Base-by-base conservation (phyloP, 2,888 invertebrate genomes). In the Rhorus exstirpatorius region DNA sequence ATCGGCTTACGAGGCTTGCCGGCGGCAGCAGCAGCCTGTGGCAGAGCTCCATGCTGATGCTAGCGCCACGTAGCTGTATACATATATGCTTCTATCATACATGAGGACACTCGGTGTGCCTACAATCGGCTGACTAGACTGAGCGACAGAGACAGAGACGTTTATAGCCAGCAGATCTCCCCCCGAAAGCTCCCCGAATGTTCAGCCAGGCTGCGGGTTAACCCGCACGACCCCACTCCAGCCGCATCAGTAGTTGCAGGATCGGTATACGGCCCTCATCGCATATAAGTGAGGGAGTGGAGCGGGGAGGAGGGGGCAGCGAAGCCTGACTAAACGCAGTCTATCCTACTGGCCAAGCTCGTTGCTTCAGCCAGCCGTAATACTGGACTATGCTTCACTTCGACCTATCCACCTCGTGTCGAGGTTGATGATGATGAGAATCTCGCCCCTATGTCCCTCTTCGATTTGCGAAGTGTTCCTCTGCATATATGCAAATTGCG, bases 1-100 rank as follows among this genome's bases (percentile, higher is more conserved):
- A 92, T 91, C 91, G 89, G 91, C 91, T 91, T 92, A 91, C 75
- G 85, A 89, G 87, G 87, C 87, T 88, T 88, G 88, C 87, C 72
- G 72, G 72, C 49, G 67, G 71, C 76, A 76, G 74, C 75, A 49
- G 71, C 77, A 72, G 77, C 67, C 72, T 81, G 77, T 81, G 81
- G 61, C 77, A 67, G 72, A 67, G 68, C 72, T 71, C 71, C 76
- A 76, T 76, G 63, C 80, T 70, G 80, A 38, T 21, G 70, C 75
- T 58, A 60, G 19, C 60, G 12, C 19, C 26, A 49, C 38, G 19
- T 31, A 31, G 14, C 3, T 46, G 8, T 26, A 21, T 12, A 26
- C 31, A 60, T 21, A 14, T n/a, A 21, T 35, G 0, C 41, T 31
- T 31, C 17, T 19, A 44, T 31, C 12, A 67, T 49, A 55, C 65